A percentile compares a stretch with the other conserved stretches of the same genome.
Conservation (phyloP, 2,797 vertebrate species). For the Xerus rutilus region DNA sequence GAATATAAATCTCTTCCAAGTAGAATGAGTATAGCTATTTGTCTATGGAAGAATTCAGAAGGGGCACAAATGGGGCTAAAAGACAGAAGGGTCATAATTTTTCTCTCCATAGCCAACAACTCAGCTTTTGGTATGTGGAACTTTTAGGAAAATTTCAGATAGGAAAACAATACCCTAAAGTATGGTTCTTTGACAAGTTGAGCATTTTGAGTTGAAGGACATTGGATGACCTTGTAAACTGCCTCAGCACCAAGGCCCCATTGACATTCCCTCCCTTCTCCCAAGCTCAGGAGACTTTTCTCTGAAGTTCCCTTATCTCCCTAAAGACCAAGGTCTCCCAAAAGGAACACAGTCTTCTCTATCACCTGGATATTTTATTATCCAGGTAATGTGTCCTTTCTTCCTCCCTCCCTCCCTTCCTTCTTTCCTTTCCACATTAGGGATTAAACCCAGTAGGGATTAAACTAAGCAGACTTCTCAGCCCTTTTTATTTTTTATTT, state of each 20-base stretch:
- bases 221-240: not conserved
- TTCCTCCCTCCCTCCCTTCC: too few species aligned
- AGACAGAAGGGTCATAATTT: not conserved
- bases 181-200: not conserved
- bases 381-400: too few species aligned
- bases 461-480: too few species aligned
- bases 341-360: not conserved
- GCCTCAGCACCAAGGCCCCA: not conserved
- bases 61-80: not conserved
- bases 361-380: not conserved
- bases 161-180: too few species aligned
- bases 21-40: not conserved
- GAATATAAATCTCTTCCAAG: not conserved
- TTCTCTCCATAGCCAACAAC: too few species aligned
- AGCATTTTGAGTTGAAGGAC: not conserved
- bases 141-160: not conserved
- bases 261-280: not conserved
- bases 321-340: not conserved
- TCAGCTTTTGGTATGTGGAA: not conserved
- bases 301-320: not conserved
- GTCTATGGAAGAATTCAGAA: not conserved
- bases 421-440: too few species aligned
- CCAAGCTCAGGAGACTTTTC: not conserved
- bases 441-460: too few species aligned
- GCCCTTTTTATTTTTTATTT: too few species aligned